phyloP scores from a whole-genome alignment of 1,140 invertebrate genomes.

The Papilio xuthus region DNA sequence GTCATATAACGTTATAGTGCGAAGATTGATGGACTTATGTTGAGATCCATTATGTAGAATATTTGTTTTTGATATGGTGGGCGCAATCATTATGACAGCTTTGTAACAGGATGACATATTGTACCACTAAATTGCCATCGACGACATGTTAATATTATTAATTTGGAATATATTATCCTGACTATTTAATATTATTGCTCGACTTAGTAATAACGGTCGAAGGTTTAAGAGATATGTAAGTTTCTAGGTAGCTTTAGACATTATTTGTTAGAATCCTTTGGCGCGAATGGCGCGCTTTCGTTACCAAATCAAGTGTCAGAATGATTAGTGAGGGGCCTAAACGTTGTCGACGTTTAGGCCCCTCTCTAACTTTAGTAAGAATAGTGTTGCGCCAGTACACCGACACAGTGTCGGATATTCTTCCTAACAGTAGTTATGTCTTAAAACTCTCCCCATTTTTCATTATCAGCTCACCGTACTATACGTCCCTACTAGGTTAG shows the following conservation, averaged over 20 bases:
- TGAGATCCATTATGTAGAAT: neutral
- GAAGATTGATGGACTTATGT: constrained; percentile 1
- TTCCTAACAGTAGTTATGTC: no score
- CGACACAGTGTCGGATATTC: no score
- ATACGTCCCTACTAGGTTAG: no score
- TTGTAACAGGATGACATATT: neutral
- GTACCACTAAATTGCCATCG: neutral
- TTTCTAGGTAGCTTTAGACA: no score
- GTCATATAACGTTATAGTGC: neutral
- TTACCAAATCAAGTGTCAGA: no score
- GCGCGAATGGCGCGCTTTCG: no score
- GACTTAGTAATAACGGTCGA: neutral
- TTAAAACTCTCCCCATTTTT: neutral
- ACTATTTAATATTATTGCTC: neutral
- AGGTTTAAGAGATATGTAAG: neutral
- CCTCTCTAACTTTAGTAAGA: no score
- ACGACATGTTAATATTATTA: neutral
- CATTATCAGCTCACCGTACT: no score
- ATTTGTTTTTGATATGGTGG: constrained; percentile 8
- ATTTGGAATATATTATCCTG: neutral
- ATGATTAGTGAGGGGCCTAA: no score
- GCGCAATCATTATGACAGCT: constrained; percentile 1
- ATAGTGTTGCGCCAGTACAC: no score
- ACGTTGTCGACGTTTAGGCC: no score
- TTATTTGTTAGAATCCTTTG: no score